Base-by-base conservation (phyloP, 2,797 vertebrate genomes). In the Gobio occitaniae region DNA sequence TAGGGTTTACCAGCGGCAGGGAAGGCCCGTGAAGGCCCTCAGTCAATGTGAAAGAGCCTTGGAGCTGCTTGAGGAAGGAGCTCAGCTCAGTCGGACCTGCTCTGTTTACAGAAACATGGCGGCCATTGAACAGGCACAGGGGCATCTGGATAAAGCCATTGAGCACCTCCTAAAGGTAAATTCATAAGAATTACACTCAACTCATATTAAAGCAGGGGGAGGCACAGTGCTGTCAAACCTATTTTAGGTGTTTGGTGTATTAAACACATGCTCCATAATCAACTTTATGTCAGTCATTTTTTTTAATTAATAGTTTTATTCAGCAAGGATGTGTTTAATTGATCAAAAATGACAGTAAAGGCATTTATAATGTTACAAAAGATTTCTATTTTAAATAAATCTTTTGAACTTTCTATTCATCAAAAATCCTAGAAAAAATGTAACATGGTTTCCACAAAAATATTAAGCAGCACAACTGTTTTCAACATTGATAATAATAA, bases 1-100 rank as follows among this genome's bases (percentile, higher is more conserved):
- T 68, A 96, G 96, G 88, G 78, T 96, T 41, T 95, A 91, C 86
- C 93, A 91, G 89, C 87, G 89, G 68, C 94, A 93, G 86, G 94
- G 89, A 41, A 93, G 88, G 68, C 83, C 84, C 48, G 91, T 90
- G 78, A 90, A 94, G 66, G 94, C 95, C 11, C 85, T 95, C 16
- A 78, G 65, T 8, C 90, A 90, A 84, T 96, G 93, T 88, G 90
- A 94, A 86, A 94, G 90, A 89, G 93, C 93, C 70, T 80, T 96
- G 85, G 87, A 91, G 38, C 82, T 92, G 52, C 89, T 90, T 32
- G 87, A 89, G 71, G 89, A 83, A 32, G 84, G 59, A n/a, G 89
- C 74, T 47, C 87, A 90, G 3, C 89, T 89, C 68, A 93, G 93
- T 87, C 93, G 87, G 68, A 93, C 86, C 1, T 91, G 93, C 59